phyloP scores from a whole-genome alignment of 2,888 invertebrate genomes.

The Molanna angustata region DNA sequence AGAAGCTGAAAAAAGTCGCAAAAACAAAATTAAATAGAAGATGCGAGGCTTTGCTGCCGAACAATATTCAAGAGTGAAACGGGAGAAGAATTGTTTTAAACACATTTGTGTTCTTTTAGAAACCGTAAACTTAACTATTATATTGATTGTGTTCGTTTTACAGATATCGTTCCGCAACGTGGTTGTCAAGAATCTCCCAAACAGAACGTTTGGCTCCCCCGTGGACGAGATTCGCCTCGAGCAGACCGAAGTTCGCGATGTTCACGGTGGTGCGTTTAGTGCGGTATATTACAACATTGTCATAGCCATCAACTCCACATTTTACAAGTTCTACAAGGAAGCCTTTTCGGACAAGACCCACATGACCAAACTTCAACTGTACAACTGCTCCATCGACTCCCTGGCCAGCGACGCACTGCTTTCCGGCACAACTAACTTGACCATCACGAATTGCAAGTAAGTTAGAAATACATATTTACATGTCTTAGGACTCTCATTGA shows the following conservation, averaged over 20 bases:
- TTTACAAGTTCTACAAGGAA: constrained; percentile 58
- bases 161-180: constrained; percentile 25
- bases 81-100: too few species aligned
- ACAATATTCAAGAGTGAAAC: too few species aligned
- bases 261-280: constrained; percentile 63
- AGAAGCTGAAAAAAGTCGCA: too few species aligned
- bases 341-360: constrained; percentile 63
- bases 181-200: constrained; percentile 52
- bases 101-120: too few species aligned
- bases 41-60: too few species aligned
- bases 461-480: constrained; percentile 38
- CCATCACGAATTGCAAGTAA: constrained; percentile 64
- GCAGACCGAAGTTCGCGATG: constrained; percentile 50
- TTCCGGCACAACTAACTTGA: constrained; percentile 62
- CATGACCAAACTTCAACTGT: constrained; percentile 59
- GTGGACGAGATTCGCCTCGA: constrained; percentile 59
- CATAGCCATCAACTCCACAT: constrained; percentile 59
- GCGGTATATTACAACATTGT: constrained; percentile 64
- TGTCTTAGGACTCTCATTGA: neutral
- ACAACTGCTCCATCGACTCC: constrained; percentile 56
- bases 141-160: too few species aligned
- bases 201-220: constrained; percentile 62
- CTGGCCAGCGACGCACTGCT: constrained; percentile 59
- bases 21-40: too few species aligned
- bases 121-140: too few species aligned